These are phyloP conservation scores for Nomada hirtipes DNA, from an alignment of 2,888 invertebrate species.

Conservation along the genomic window DNA sequence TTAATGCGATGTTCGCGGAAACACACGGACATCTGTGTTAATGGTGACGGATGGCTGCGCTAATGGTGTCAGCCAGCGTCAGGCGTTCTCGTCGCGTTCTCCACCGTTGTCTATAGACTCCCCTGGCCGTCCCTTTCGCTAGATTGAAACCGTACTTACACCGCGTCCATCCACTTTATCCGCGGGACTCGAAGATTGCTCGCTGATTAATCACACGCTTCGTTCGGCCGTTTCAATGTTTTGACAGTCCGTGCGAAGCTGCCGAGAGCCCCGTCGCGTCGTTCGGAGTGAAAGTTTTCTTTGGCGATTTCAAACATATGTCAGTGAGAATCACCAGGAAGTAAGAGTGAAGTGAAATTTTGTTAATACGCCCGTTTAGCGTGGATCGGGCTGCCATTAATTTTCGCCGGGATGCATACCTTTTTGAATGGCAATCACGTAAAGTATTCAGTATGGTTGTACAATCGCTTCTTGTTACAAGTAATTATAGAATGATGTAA, in stretches of 20 bases:
- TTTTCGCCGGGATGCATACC: too few species aligned
- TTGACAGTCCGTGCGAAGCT: neutral
- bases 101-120: constrained; percentile 63
- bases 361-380: too few species aligned
- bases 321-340: too few species aligned
- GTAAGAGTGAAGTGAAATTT: too few species aligned
- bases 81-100: constrained; percentile 72
- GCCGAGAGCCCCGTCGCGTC: constrained; percentile 1
- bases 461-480: too few species aligned
- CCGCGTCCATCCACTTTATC: constrained; percentile 29
- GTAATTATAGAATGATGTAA: too few species aligned
- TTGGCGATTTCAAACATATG: neutral
- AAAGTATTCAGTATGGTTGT: too few species aligned
- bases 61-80: constrained; percentile 79
- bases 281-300: neutral
- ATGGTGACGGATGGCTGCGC: constrained; percentile 80
- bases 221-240: neutral
- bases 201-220: constrained; percentile 6
- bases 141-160: constrained; percentile 46
- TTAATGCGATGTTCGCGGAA: constrained; percentile 80
- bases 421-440: too few species aligned
- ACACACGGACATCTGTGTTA: constrained; percentile 81
- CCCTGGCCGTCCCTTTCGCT: constrained; percentile 58
- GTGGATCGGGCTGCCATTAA: too few species aligned
- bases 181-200: constrained; percentile 24